Conservation (phyloP, 2,888 invertebrate species). For the Holacanthella duospinosa region DNA sequence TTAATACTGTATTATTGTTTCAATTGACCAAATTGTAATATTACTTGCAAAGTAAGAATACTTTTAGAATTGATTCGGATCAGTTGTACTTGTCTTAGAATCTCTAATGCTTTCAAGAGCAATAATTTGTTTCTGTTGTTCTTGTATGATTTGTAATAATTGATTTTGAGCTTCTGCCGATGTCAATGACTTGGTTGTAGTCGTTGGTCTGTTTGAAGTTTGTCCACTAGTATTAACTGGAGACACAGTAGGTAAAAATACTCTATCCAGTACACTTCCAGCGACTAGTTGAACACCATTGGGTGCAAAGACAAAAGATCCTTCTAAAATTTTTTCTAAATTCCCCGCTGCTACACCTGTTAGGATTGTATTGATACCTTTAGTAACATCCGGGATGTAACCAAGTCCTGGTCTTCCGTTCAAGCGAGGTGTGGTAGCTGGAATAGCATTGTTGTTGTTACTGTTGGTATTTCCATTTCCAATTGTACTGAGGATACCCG, state of each 20-base stretch:
- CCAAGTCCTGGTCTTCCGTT: constrained; percentile 8
- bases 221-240: background rate
- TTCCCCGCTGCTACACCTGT: constrained; percentile 14
- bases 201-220: background rate
- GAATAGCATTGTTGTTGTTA: background rate
- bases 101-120: background rate
- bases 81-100: background rate
- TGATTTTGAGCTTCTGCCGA: background rate
- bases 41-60: too few species aligned
- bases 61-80: too few species aligned
- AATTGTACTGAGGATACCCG: background rate
- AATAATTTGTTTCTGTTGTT: background rate
- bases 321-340: constrained; percentile 16
- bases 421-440: constrained; percentile 4
- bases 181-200: background rate
- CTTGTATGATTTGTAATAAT: background rate
- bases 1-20: too few species aligned
- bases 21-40: too few species aligned
- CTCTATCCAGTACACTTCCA: constrained; percentile 16
- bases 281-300: constrained; percentile 17
- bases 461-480: background rate
- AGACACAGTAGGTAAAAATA: constrained; percentile 7
- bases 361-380: constrained; percentile 19
- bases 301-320: constrained; percentile 20
- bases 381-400: constrained; percentile 15